Conservation (phyloP, 2,888 invertebrate species). For the Cryptocheilus praepositus region DNA sequence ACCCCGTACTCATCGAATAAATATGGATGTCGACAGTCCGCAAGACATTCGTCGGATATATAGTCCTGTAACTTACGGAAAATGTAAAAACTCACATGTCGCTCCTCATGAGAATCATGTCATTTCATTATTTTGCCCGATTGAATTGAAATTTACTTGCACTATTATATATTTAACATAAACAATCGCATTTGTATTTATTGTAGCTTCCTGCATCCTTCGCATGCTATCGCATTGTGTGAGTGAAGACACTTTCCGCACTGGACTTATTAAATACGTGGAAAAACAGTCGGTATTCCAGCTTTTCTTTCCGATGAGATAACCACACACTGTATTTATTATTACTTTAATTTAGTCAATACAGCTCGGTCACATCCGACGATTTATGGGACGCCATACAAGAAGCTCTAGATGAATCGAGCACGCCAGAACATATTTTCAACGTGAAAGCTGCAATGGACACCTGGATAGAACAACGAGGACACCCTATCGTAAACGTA, state of each 20-base stretch:
- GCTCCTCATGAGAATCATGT: no score
- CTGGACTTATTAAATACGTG: slow-evolving; percentile 67
- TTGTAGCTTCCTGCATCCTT: slow-evolving; percentile 76
- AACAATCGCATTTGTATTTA: slow-evolving; percentile 18
- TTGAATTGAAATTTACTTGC: no score
- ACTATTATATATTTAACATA: no score
- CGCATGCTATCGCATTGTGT: slow-evolving; percentile 77
- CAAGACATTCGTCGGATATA: slow-evolving; percentile 77
- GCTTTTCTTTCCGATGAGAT: neutral
- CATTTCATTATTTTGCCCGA: no score
- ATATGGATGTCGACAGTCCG: slow-evolving; percentile 75
- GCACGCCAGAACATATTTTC: slow-evolving; percentile 6
- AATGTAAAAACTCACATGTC: no score
- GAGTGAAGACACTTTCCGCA: slow-evolving; percentile 74
- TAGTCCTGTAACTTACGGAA: slow-evolving; percentile 79
- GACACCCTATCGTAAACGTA: slow-evolving; percentile 36
- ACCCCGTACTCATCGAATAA: slow-evolving; percentile 76
- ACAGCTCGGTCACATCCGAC: slow-evolving; percentile 12
- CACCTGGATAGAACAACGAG: slow-evolving; percentile 34
- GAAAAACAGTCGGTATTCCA: slow-evolving; percentile 56
- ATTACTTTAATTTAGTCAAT: slow-evolving; percentile 16
- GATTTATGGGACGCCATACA: slow-evolving; percentile 39
- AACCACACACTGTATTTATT: no score
- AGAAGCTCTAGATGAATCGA: slow-evolving; percentile 16
- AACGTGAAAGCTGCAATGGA: slow-evolving; percentile 34